These are phyloP conservation scores for Doryteuthis pealeii DNA, from an alignment of 1,140 invertebrate genomes.

Conservation along the genomic window DNA sequence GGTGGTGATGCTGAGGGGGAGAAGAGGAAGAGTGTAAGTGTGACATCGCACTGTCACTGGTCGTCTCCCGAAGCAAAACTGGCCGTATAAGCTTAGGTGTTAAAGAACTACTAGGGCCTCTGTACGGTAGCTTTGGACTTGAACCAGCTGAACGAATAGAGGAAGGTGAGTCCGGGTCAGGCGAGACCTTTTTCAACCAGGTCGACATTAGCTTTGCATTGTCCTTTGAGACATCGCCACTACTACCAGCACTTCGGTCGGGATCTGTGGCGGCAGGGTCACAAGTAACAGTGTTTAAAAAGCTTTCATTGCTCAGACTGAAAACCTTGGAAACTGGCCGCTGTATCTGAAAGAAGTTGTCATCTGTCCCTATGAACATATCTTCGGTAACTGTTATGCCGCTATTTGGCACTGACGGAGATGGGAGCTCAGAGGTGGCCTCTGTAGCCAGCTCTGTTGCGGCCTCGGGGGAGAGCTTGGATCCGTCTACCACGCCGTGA, in stretches of 20 bases:
- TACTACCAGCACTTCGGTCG: background rate
- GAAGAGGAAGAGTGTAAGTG: background rate
- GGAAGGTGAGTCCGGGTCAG: background rate
- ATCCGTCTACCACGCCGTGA: background rate
- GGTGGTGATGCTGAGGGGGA: background rate
- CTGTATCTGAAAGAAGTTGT: background rate
- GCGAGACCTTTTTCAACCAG: background rate
- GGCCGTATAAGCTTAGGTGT: background rate
- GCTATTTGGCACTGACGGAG: background rate
- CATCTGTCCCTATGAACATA: background rate
- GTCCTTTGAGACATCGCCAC: background rate
- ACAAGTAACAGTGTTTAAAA: background rate
- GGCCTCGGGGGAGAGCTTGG: background rate
- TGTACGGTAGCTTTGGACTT: background rate
- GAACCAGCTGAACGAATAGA: background rate
- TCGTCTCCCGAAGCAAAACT: no score
- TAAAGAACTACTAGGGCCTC: background rate
- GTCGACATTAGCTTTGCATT: background rate
- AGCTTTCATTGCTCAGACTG: constrained; percentile 3
- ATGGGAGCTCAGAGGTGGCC: background rate
- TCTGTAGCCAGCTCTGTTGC: background rate
- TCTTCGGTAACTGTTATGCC: background rate
- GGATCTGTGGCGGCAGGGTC: background rate
- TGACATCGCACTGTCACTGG: background rate
- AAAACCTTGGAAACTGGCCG: background rate